Evolutionary conservation across 2,113 vertebrate species (phyloP).

Genomic region (Polyodon spathula): DNA sequence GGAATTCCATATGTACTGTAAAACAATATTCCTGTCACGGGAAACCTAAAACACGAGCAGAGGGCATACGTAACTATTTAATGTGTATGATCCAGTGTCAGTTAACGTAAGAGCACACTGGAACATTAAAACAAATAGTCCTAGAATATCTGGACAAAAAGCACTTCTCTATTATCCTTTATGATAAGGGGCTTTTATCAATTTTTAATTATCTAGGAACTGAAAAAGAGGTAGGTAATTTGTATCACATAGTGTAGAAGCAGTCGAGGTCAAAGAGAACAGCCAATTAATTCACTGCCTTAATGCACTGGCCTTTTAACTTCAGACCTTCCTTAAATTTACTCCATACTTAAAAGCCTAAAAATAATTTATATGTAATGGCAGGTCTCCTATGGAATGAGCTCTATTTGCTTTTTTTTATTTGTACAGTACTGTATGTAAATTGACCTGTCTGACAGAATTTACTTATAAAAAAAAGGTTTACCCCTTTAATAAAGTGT

Average conservation of each 20-base stretch:
- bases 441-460: too few species aligned
- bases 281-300: slow-evolving; percentile 2
- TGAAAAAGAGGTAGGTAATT: not conserved
- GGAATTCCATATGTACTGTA: too few species aligned
- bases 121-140: not conserved
- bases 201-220: slow-evolving; percentile 7
- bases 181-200: not conserved
- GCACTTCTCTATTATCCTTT: slow-evolving; percentile 6
- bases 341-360: not conserved
- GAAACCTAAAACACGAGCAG: too few species aligned
- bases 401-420: not conserved
- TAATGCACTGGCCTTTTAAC: slow-evolving; percentile 2
- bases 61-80: not conserved
- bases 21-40: too few species aligned
- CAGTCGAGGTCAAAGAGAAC: not conserved
- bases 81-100: not conserved
- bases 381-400: slow-evolving; percentile 1
- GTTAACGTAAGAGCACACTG: not conserved
- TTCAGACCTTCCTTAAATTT: not conserved
- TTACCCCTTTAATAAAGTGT: too few species aligned
- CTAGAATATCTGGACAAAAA: not conserved
- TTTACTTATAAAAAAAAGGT: too few species aligned
- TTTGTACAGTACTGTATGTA: not conserved
- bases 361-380: slow-evolving; percentile 4
- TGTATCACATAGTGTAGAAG: not conserved